Conservation (phyloP, 1,140 invertebrate species). For the Penaeus chinensis region DNA sequence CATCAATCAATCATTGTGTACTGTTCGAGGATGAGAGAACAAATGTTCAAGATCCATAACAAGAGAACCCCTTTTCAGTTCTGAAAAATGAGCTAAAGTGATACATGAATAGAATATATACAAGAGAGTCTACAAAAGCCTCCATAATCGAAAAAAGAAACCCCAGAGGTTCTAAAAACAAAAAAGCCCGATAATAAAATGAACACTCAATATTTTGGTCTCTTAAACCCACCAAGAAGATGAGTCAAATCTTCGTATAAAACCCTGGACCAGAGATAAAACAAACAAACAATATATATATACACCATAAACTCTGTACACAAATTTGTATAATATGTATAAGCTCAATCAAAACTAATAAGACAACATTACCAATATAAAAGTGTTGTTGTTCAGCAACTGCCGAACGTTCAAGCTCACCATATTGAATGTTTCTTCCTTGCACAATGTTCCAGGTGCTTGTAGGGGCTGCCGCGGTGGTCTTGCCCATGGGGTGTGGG, state of each 20-base stretch:
- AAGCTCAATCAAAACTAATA: slow-evolving; percentile 11
- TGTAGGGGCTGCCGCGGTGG: slow-evolving; percentile 14
- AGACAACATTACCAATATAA: slow-evolving; percentile 25
- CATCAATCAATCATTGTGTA: too few relatives aligned
- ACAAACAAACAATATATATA: neutral
- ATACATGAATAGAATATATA: too few relatives aligned
- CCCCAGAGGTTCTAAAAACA: too few relatives aligned
- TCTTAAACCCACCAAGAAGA: neutral
- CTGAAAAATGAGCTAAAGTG: too few relatives aligned
- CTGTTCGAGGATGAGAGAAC: too few relatives aligned
- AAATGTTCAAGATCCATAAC: too few relatives aligned
- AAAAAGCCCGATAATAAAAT: too few relatives aligned
- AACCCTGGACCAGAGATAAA: neutral
- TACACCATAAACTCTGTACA: neutral
- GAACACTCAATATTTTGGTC: too few relatives aligned
- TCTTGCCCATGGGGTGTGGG: slow-evolving; percentile 16
- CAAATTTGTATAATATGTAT: neutral
- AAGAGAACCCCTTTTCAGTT: too few relatives aligned
- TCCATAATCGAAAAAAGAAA: too few relatives aligned
- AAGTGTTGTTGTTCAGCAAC: slow-evolving; percentile 11
- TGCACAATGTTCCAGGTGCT: slow-evolving; percentile 12
- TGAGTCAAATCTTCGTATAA: neutral
- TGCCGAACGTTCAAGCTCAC: slow-evolving; percentile 47
- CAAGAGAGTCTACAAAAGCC: too few relatives aligned
- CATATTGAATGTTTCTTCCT: slow-evolving; percentile 58